Percentiles rank a stretch among this genome's conserved stretches.
Evolutionary conservation across 2,113 vertebrate genomes (phyloP).

Genomic region (Globicephala melas): DNA sequence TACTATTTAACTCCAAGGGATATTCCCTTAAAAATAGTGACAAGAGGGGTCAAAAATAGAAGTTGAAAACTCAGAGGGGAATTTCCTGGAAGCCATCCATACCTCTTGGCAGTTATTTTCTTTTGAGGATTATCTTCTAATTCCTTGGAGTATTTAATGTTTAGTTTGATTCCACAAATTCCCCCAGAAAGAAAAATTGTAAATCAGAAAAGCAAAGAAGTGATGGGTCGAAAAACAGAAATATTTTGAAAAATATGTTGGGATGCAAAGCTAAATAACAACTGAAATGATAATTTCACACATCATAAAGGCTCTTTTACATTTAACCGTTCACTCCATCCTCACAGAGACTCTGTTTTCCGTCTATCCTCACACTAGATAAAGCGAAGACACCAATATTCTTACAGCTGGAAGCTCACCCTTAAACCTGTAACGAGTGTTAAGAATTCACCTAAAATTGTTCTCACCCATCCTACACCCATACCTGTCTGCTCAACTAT

Average conservation of each 20-base stretch:
- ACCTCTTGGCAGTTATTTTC: neutral
- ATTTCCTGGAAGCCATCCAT: neutral
- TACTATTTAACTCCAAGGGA: neutral
- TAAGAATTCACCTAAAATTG: neutral
- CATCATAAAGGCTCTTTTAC: neutral
- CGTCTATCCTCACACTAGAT: neutral
- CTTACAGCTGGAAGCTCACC: neutral
- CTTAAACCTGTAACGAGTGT: neutral
- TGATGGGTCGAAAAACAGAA: neutral
- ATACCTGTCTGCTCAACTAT: neutral
- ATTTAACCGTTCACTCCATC: neutral
- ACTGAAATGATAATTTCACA: neutral
- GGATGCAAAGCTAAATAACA: neutral
- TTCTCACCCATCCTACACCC: neutral
- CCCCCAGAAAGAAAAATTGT: neutral
- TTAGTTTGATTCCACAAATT: neutral
- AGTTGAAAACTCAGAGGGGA: neutral
- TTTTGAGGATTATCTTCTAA: conserved; percentile 12
- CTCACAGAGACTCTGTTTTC: neutral
- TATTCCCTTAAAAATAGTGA: neutral
- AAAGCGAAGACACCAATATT: neutral
- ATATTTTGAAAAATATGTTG: neutral
- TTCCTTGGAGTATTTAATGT: neutral
- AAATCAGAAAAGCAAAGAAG: neutral
- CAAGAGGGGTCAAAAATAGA: neutral